Evolutionary conservation across 2,797 vertebrate species (phyloP), one percentile per base, ranked within the genome.

Genomic region (Betta splendens): DNA sequence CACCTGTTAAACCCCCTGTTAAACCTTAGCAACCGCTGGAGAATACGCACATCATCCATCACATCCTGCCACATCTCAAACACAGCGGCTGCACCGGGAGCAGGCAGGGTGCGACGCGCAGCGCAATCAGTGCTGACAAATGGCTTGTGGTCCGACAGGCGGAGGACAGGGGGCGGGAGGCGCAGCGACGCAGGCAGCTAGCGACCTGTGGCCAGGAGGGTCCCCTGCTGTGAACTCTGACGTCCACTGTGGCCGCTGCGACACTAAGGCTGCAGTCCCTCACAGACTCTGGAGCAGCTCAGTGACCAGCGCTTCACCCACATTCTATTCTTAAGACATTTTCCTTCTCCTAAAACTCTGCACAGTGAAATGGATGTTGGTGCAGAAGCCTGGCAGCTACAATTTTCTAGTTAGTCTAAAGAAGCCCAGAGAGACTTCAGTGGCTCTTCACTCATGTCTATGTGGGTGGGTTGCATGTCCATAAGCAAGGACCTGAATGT

Each of bases 111-210:
- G 16, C 54, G 44, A 56, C 47, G 40, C 25, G 28, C 44, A 72
- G 47, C 38, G 36, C 64, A 64, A 76, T 73, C 66, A 78, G 59
- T 2, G 38, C 84, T 80, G 81, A 88, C 77, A 82, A 88, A 87
- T 81, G 65, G 66, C 72, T 71, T 63, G 36, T 66, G 69, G 66
- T 55, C 57, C 79, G 33, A n/a, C 35, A 17, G n/a, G 16, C 35
- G 35, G 35, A 35, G 65, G 38, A 62, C 32, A 35, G 25, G 43
- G 25, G 42, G 28, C 52, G 18, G 21, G 15, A 36, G 7, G 25
- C 22, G 28, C 12, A 37, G 49, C 31, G 43, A 53, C 38, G 38
- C 43, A 55, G 64, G 38, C 40, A 67, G 54, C 39, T 72, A 79
- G 64, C 67, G 69, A 81, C 64, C 37, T 60, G 71, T 72, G 53